Evolutionary conservation across 1,140 invertebrate species (phyloP).

Genomic region (Phthorimaea operculella): DNA sequence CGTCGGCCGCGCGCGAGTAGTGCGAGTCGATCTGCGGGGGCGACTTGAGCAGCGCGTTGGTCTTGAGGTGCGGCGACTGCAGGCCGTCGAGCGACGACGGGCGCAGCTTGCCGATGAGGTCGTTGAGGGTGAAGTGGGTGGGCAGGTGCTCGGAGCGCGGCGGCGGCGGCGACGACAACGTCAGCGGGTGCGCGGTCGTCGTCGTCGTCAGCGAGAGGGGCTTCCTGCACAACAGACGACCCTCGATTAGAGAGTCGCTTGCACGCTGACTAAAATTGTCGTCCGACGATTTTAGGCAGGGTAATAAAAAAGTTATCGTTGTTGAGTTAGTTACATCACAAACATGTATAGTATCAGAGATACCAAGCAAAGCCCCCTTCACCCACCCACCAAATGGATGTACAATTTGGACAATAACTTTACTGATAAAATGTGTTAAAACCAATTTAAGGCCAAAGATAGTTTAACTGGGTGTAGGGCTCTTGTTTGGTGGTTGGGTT

Average conservation of each 20-base stretch:
- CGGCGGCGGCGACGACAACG: slow-evolving; percentile 62
- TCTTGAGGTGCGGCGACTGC: slow-evolving; percentile 63
- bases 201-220: slow-evolving; percentile 67
- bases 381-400: slow-evolving; percentile 67
- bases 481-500: slow-evolving; percentile 68
- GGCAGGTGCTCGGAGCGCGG: slow-evolving; percentile 64
- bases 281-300: neutral
- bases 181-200: slow-evolving; percentile 64
- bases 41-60: slow-evolving; percentile 47
- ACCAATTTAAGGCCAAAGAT: slow-evolving; percentile 25
- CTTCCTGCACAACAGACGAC: slow-evolving; percentile 52
- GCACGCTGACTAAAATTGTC: neutral
- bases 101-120: slow-evolving; percentile 63
- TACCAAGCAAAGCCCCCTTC: slow-evolving; percentile 70
- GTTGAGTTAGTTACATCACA: slow-evolving; percentile 3
- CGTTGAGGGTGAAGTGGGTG: slow-evolving; percentile 63
- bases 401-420: slow-evolving; percentile 33
- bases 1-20: slow-evolving; percentile 61
- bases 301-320: neutral
- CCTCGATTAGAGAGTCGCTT: slow-evolving; percentile 40
- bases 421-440: slow-evolving; percentile 11
- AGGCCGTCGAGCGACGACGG: slow-evolving; percentile 64
- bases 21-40: slow-evolving; percentile 63
- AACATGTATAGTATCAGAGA: slow-evolving; percentile 39
- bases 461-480: slow-evolving; percentile 61